Base-by-base conservation (phyloP, 2,113 vertebrate genomes). In the Erythrolamprus reginae region DNA sequence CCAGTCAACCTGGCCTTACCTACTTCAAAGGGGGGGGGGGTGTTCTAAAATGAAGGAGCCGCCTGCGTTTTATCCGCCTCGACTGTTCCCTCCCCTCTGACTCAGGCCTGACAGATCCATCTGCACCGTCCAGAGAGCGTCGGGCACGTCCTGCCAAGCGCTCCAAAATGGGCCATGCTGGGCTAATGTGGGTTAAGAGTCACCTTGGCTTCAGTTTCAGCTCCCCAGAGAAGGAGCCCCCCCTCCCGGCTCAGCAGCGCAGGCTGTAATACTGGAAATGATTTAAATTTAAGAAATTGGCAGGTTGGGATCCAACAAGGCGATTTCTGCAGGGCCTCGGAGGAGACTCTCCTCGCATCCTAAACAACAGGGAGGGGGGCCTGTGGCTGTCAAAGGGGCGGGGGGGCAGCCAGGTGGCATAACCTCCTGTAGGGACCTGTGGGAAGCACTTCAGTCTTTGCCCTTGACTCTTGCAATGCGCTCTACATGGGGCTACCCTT, bases 221-320 rank as follows among this genome's bases (percentile, higher is more conserved):
- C 96, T 97, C 95, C 96, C 95, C 82, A 94, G 95, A 96, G 96
- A 94, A 95, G 96, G 42, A 96, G 88, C 92, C 93, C 93, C 92
- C 93, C 93, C 95, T 95, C 92, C 0, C 65, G 94, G 95, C 95
- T 65, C 82, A 0, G 95, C 82, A 85, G 93, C 95, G 88, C 92
- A 94, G 92, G 95, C 96, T 96, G 92, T 96, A 97, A 97, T 96
- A 95, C 92, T 95, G 96, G 88, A 97, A 97, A 97, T 96, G 97
- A 96, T 95, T 92, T 95, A 95, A 96, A 97, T 96, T 95, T 94
- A 95, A 96, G 91, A 96, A 97, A 97, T 96, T 97, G 97, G 96
- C 96, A 97, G 92, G 91, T 89, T 96, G 97, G 89, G 89, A 94
- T 84, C 95, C 96, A 95, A 95, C 95, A 96, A 96, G 96, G 96